phyloP scores from a whole-genome alignment of 2,113 vertebrate species.

The Nannospalax galili region DNA sequence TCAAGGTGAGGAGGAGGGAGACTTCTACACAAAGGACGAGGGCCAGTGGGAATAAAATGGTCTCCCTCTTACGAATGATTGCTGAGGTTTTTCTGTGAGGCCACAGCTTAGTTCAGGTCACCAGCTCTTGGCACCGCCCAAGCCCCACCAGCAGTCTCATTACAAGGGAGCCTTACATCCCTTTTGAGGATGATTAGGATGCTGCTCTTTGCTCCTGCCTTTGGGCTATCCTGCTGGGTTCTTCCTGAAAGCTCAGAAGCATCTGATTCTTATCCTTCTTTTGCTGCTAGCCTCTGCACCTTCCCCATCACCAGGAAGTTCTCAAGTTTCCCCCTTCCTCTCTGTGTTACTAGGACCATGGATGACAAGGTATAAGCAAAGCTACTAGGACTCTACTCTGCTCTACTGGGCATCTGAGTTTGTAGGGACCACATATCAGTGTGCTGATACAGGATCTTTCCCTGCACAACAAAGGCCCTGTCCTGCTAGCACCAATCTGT shows the following conservation, averaged over 20 bases:
- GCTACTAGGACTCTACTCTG: background rate
- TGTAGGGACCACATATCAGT: background rate
- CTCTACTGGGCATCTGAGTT: background rate
- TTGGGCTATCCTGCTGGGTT: too few species aligned
- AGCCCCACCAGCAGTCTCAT: background rate
- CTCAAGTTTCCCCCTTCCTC: background rate
- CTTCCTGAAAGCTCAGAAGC: background rate
- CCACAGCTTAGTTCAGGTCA: background rate
- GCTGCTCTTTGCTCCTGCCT: background rate
- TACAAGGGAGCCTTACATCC: background rate
- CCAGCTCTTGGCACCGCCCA: background rate
- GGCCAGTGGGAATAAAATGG: background rate
- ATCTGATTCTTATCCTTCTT: background rate
- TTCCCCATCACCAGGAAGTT: background rate
- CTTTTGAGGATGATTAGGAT: background rate
- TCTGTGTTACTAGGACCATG: background rate
- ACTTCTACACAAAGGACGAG: background rate
- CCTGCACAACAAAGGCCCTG: background rate
- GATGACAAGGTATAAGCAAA: background rate
- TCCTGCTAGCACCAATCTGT: background rate
- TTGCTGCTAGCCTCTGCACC: background rate
- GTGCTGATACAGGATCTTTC: background rate
- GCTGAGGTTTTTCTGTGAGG: background rate
- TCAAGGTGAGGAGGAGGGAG: background rate
- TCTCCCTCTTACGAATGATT: background rate